Evolutionary conservation across 2,797 vertebrate species (phyloP), one percentile per base, ranked within the genome.

Genomic region (Melanogrammus aeglefinus): DNA sequence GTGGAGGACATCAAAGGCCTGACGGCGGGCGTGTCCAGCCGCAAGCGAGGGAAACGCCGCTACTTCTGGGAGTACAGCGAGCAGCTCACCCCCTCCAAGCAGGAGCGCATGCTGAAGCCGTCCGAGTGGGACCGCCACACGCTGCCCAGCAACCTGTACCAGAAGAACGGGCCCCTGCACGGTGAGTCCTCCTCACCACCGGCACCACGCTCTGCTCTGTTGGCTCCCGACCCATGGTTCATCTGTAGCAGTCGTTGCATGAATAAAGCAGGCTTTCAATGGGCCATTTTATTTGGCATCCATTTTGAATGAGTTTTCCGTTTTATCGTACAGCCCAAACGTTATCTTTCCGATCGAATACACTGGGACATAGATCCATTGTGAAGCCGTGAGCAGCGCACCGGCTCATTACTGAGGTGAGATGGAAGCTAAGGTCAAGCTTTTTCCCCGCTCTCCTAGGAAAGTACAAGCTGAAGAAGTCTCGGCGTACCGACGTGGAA

Each of bases 61-160:
- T 99, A 99, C 89, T 99, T 99, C 91, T 99, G 98, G 98, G 98
- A 99, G 82, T 99, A 99, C 90, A 99, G 98, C 0, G 98, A 99
- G 85, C 98, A 99, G 72, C 93, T 99, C 81, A 96, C 95, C 0
- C 96, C 97, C 1, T 94, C 94, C 3, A 98, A 99, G 79, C 97
- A 98, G 84, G 98, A 99, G 84, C 96, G 96, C 63, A 96, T 97
- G 95, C 94, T 99, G 12, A 96, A 97, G 87, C 97, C 98, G 0
- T 99, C 97, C 0, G 97, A 99, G 88, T 99, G 98, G 98, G 96
- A 94, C 90, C 90, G 96, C 83, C 96, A 99, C 78, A 99, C 98
- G 0, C 94, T 99, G 86, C 98, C 98, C 78, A 99, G 98, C 92
- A 99, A 99, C 89, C 94, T 99, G 95, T 99, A 98, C 88, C 98